Evolutionary conservation across 2,113 vertebrate species (phyloP).

Genomic region (Machaerirhynchus nigripectus): DNA sequence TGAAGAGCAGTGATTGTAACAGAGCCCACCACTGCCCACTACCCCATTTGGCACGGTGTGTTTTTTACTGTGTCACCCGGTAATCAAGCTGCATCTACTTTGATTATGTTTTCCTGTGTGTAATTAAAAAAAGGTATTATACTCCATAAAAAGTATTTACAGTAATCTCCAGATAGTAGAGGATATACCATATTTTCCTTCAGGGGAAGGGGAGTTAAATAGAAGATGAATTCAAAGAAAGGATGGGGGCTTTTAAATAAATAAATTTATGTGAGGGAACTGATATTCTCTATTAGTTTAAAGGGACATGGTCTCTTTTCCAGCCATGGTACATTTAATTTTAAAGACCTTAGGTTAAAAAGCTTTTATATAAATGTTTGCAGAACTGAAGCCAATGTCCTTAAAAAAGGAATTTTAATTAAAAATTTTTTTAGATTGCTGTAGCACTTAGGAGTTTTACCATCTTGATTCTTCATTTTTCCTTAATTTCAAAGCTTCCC

Average conservation of each 20-base stretch:
- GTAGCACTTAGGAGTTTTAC: background rate
- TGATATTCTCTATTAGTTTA: background rate
- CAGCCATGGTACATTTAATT: background rate
- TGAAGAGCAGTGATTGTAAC: background rate
- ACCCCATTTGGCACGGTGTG: background rate
- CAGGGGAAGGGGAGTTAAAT: background rate
- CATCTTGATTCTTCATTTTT: background rate
- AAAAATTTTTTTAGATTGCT: background rate
- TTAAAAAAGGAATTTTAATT: background rate
- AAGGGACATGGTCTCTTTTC: background rate
- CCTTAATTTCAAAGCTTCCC: background rate
- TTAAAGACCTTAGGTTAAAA: background rate
- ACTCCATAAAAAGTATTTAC: background rate
- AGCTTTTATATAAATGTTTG: background rate
- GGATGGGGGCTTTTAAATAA: background rate
- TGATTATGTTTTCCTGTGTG: background rate
- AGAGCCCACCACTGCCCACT: background rate
- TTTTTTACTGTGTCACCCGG: background rate
- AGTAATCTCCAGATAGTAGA: background rate
- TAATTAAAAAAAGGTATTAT: background rate
- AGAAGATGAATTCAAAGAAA: background rate
- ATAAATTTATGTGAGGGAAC: background rate
- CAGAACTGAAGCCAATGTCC: background rate
- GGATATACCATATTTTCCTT: background rate
- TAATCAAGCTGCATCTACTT: background rate